Base-by-base conservation (phyloP, 2,113 vertebrate genomes). In the Polypterus bichir region DNA sequence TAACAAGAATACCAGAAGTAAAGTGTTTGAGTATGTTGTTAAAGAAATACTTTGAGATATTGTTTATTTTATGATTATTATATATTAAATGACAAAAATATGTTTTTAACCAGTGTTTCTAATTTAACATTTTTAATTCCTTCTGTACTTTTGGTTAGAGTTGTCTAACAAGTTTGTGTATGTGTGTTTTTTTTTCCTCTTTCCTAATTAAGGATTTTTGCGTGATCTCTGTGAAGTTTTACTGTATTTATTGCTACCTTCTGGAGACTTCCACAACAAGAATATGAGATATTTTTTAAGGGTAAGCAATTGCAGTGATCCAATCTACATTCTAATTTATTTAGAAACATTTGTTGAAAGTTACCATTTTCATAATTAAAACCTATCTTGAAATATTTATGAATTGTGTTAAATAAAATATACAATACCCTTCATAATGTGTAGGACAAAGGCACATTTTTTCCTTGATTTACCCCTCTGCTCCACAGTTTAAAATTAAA, bases 211-310 rank as follows among this genome's bases (percentile, higher is more conserved):
- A 99, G 96, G 92, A 75, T 98, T 97, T 83, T 86, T 99, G 75
- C 88, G 92, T 70, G 95, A 99, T 86, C 83, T 99, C 71, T 97
- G 94, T 81, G 96, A 99, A 83, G 84, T 98, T 82, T 92, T 99
- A 86, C 72, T 99, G 74, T 97, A 97, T 81, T 88, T 99, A 83
- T 88, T 99, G 87, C 93, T 99, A 92, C 96, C 96, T 94, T 90
- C 93, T 87, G 95, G 93, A 90, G 96, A 99, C 87, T 99, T 99
- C 89, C 96, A 99, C 88, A 99, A 95, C 85, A 98, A 96, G 86
- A 98, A 94, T 84, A 97, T 99, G 94, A 87, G 96, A 93, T 99
- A 97, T 83, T 97, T 98, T 85, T 85, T 97, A 74, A 88, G 94
- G 91, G 96, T 97, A 79, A 90, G 86, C 64, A 68, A 3, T 47